phyloP scores from a whole-genome alignment of 2,113 vertebrate genomes.

The Xiphophorus maculatus region DNA sequence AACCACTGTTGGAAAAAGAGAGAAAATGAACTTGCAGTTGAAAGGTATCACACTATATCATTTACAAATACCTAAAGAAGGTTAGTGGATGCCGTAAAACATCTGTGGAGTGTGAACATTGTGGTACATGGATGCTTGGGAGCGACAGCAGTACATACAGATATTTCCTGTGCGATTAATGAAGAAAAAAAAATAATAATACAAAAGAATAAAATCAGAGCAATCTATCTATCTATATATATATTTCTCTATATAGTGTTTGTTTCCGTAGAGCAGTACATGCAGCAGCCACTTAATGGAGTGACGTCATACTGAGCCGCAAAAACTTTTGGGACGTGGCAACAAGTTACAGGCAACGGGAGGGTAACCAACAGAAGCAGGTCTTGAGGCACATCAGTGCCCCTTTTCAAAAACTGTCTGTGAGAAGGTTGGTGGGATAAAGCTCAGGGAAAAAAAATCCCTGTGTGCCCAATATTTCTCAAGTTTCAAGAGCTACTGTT shows the following conservation, averaged over 20 bases:
- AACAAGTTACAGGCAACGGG: conserved; percentile 74
- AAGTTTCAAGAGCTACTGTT: conserved; percentile 47
- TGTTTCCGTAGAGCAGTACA: conserved; percentile 84
- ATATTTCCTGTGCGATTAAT: conserved; percentile 78
- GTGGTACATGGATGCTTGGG: conserved; percentile 77
- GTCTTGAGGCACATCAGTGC: conserved; percentile 54
- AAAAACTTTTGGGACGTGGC: conserved; percentile 72
- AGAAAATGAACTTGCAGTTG: conserved; percentile 63
- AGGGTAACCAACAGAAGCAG: conserved; percentile 69
- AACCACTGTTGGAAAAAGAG: conserved; percentile 58
- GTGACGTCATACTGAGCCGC: conserved; percentile 79
- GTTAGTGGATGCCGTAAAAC: conserved; percentile 77
- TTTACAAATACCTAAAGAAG: conserved; percentile 83
- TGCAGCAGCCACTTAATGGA: conserved; percentile 84
- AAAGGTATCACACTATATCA: conserved; percentile 82
- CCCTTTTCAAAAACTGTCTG: conserved; percentile 55
- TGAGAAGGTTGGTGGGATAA: conserved; percentile 65
- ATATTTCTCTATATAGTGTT: conserved; percentile 84
- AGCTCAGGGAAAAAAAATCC: conserved; percentile 45
- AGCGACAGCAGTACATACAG: conserved; percentile 78
- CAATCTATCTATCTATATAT: conserved; percentile 82
- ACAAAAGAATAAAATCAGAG: conserved; percentile 83
- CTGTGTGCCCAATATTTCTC: conserved; percentile 44
- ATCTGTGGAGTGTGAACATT: conserved; percentile 71
- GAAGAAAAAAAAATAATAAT: conserved; percentile 75